Evolutionary conservation across 2,113 vertebrate species (phyloP).

Genomic region (Anser cygnoides): DNA sequence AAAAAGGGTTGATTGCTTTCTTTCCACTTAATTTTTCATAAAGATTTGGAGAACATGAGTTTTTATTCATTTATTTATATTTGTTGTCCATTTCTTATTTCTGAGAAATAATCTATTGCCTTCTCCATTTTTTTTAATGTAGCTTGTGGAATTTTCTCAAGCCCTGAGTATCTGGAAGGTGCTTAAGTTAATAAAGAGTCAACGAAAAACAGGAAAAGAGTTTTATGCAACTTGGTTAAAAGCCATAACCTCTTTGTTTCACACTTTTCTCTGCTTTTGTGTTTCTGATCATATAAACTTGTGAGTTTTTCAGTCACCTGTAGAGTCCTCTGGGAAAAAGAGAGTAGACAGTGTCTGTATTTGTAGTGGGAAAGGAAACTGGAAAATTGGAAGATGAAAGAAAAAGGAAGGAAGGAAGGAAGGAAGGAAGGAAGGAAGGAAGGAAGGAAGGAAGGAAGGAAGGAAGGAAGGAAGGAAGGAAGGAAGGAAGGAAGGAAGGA

Average conservation of each 20-base stretch:
- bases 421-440: not conserved
- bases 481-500: not conserved
- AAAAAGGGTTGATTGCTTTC: not conserved
- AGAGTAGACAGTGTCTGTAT: not conserved
- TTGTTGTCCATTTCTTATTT: not conserved
- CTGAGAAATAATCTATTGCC: not conserved
- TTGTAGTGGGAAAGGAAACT: not conserved
- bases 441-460: not conserved
- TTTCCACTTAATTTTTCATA: not conserved
- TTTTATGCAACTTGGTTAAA: not conserved
- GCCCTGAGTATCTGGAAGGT: not conserved
- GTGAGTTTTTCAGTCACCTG: not conserved
- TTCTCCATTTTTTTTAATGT: too few species aligned
- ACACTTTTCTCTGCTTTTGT: not conserved
- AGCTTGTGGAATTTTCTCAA: not conserved
- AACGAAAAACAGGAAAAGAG: not conserved
- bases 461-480: conserved; percentile 2
- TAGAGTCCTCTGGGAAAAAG: not conserved
- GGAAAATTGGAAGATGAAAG: not conserved
- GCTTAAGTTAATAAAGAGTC: not conserved
- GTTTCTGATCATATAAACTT: not conserved
- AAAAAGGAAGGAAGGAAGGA: conserved; percentile 3
- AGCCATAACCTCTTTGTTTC: not conserved
- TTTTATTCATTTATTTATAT: too few species aligned
- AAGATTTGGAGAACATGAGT: not conserved